Evolutionary conservation across 2,797 vertebrate genomes (phyloP).

Genomic region (Sparus aurata): DNA sequence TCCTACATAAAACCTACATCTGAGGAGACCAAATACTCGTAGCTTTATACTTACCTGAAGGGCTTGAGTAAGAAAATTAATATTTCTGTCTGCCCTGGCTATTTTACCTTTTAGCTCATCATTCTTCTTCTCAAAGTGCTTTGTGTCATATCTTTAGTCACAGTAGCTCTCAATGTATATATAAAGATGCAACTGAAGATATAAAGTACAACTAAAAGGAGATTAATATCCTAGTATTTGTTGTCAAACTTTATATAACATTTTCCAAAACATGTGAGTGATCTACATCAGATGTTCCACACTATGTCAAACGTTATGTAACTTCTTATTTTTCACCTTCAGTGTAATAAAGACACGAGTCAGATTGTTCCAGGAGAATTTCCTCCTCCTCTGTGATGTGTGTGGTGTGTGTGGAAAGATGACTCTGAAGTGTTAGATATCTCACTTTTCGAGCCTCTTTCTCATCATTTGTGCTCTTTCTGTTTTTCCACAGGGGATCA

Average conservation of each 20-base stretch:
- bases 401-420: not conserved
- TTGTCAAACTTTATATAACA: not conserved
- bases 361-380: not conserved
- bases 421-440: not conserved
- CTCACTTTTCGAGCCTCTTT: not conserved
- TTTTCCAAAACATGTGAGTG: not conserved
- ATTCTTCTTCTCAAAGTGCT: too few relatives aligned
- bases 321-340: not conserved
- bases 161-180: too few relatives aligned
- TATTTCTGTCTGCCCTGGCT: too few relatives aligned
- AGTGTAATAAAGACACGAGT: not conserved
- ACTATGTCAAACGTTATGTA: not conserved
- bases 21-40: too few relatives aligned
- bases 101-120: too few relatives aligned
- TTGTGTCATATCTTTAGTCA: too few relatives aligned
- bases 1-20: too few relatives aligned
- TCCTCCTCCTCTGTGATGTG: accelerated
- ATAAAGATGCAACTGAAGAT: not conserved
- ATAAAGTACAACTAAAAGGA: not conserved
- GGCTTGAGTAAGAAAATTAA: too few relatives aligned
- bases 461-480: not conserved
- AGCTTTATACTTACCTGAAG: too few relatives aligned
- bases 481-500: slow-evolving; percentile 89
- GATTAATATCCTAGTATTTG: not conserved
- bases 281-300: not conserved